Percentiles rank a stretch among this genome's conserved stretches.
Conservation (phyloP, 2,113 vertebrate species). For the Dermatemys mawii region DNA sequence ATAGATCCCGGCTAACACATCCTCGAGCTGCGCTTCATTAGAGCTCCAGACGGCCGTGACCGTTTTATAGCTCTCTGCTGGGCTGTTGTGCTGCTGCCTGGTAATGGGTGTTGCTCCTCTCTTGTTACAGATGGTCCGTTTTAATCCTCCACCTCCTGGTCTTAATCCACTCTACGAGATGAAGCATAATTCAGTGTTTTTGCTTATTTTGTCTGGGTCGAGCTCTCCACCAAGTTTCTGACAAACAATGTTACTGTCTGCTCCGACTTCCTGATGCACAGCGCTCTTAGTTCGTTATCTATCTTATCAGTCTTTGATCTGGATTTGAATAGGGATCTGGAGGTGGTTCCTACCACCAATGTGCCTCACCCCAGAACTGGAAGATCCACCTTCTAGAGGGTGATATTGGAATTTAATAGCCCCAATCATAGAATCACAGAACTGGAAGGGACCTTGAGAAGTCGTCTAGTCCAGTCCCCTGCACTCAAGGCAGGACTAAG, state of each 20-base stretch:
- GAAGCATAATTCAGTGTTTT: neutral
- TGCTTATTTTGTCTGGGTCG: neutral
- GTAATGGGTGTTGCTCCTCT: neutral
- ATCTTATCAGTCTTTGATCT: neutral
- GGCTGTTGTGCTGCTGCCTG: neutral
- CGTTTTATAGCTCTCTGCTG: neutral
- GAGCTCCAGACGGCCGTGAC: neutral
- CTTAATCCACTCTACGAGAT: no score
- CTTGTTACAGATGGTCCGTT: neutral
- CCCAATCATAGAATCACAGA: no score
- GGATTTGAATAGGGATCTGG: neutral
- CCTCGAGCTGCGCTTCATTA: neutral
- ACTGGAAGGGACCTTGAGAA: no score
- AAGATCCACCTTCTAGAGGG: neutral
- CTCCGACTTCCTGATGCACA: neutral
- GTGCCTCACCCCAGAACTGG: neutral
- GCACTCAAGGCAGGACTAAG: no score
- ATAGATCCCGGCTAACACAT: no score
- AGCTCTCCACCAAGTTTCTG: neutral
- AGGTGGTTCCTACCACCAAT: neutral
- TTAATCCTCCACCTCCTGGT: neutral
- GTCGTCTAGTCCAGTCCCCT: no score
- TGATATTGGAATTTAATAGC: neutral
- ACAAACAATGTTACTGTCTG: neutral
- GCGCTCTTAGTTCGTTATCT: rapidly evolving